Evolutionary conservation across 1,140 invertebrate species (phyloP).

Genomic region (Zaprionus capensis): DNA sequence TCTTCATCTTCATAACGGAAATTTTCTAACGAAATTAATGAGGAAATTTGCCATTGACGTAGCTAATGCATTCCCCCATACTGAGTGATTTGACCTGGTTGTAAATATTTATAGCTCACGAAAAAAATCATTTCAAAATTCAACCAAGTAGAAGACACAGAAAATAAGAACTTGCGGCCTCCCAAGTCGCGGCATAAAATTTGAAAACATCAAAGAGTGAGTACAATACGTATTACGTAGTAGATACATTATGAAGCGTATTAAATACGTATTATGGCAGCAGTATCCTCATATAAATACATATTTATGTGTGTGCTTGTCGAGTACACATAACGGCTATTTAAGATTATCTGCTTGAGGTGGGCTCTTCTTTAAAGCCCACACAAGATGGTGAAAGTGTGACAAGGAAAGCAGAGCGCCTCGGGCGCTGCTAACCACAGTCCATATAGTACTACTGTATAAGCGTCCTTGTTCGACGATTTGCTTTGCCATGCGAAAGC

Average conservation of each 20-base stretch:
- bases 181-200: constrained; percentile 2
- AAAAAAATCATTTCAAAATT: constrained; percentile 34
- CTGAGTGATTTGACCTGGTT: not conserved
- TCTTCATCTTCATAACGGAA: constrained; percentile 7
- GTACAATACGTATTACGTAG: not conserved
- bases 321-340: constrained; percentile 4
- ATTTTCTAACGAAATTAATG: constrained; percentile 46
- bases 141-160: constrained; percentile 30
- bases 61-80: constrained; percentile 27
- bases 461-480: constrained; percentile 15
- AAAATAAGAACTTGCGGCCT: not conserved
- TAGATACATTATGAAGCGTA: not conserved
- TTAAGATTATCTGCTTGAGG: constrained; percentile 7
- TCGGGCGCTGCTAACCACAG: not conserved
- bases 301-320: constrained; percentile 18
- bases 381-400: not conserved
- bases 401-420: constrained; percentile 4
- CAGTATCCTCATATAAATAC: constrained; percentile 1
- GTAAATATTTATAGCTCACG: constrained; percentile 30
- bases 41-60: constrained; percentile 21
- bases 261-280: not conserved
- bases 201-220: constrained; percentile 31
- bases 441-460: not conserved
- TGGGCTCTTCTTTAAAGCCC: constrained; percentile 14
- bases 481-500: constrained; percentile 22